Evolutionary conservation across 37 sponge, comb jelly and placozoan genomes (phyloP).

Genomic region (Geodia barretti): DNA sequence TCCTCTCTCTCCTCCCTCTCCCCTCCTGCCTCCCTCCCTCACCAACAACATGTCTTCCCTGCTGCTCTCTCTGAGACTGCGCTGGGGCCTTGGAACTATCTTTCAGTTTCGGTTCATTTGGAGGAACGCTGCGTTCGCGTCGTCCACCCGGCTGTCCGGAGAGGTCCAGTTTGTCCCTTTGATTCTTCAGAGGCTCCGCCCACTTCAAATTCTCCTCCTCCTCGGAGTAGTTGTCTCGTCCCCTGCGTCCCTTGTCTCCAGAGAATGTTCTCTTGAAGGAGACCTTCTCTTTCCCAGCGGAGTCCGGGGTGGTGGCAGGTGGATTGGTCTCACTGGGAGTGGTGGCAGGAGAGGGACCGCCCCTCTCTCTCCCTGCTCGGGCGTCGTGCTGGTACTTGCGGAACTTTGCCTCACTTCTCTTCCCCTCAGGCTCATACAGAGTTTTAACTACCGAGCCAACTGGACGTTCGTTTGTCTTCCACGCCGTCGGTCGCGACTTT

Average conservation of each 20-base stretch:
- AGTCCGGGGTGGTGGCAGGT: not conserved
- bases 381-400: constrained; percentile 45
- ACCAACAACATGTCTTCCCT: not conserved
- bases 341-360: not conserved
- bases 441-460: constrained; percentile 43
- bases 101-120: too few species aligned
- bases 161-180: not conserved
- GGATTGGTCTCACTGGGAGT: not conserved
- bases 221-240: not conserved
- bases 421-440: constrained; percentile 82
- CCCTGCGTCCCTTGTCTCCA: not conserved
- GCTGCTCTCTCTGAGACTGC: not conserved
- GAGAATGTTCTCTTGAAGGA: not conserved
- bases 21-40: not conserved
- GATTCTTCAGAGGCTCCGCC: not conserved
- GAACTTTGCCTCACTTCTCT: constrained; percentile 67
- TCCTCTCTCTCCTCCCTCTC: not conserved
- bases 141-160: too few species aligned
- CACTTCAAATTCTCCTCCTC: not conserved
- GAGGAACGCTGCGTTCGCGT: too few species aligned
- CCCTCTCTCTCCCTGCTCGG: not conserved
- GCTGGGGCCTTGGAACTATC: not conserved
- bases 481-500: constrained; percentile 17
- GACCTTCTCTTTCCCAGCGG: not conserved
- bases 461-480: constrained; percentile 48